Base-by-base conservation (phyloP, 2,797 vertebrate genomes). In the Saxicola maurus region DNA sequence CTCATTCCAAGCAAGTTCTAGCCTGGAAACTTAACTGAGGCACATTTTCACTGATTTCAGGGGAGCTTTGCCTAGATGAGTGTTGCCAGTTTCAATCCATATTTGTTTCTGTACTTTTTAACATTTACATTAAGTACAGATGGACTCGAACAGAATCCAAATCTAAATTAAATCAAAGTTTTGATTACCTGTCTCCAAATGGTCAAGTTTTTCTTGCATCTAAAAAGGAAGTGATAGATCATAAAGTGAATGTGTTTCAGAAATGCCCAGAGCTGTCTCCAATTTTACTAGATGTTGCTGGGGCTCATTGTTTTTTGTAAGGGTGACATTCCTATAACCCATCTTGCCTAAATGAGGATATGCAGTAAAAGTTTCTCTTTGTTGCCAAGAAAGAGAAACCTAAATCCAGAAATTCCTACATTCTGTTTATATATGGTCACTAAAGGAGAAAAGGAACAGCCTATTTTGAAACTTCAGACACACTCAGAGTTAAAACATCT, bases 111-210 rank as follows among this genome's bases (percentile, higher is more conserved):
- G 43, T 61, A 55, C 6, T n/a, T 27, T 67, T 86, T 71, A 82
- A 55, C 40, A 24, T 80, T 71, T 82, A 59, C 28, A 77, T 76
- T 82, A 85, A 77, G 43, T 71, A 65, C 78, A 94, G 81, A 95
- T 85, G 65, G 74, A 76, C 42, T 64, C 37, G 0, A 84, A 73
- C 11, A 69, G 38, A 84, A 57, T 71, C 35, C 53, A 95, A 82
- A 67, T 48, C 35, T 60, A 84, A 82, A 88, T 82, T 61, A 84
- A 90, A 91, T 79, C 16, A 48, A 60, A 90, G 25, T 72, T 90
- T 90, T 1, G 2, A 46, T 93, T 82, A 87, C 72, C 75, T 90
- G 48, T 35, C 24, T 85, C 21, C 21, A 89, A 72, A 42, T 38
- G 8, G 11, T 68, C 33, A 21, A 40, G 5, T 6, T 84, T 91